phyloP scores from a whole-genome alignment of 2,113 vertebrate species.

The Athene cunicularia region DNA sequence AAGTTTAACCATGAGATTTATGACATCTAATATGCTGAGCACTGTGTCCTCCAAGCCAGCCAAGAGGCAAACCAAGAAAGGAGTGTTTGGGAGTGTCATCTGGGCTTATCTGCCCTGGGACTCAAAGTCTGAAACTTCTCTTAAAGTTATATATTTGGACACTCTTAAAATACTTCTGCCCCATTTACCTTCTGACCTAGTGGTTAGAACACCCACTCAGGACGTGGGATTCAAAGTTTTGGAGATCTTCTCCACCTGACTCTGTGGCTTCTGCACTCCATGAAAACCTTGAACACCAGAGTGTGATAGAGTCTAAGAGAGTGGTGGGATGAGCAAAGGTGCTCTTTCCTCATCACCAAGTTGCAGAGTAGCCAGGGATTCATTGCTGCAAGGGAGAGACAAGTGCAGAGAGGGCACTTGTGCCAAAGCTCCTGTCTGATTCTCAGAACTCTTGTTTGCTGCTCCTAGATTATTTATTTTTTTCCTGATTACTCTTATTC shows the following conservation, averaged over 20 bases:
- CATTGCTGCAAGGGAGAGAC: not conserved
- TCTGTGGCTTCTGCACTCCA: not conserved
- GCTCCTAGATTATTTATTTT: not conserved
- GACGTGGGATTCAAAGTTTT: not conserved
- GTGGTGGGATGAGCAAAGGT: not conserved
- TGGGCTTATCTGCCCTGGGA: not conserved
- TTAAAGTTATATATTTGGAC: not conserved
- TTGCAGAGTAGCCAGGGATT: not conserved
- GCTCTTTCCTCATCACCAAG: not conserved
- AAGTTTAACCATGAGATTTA: not conserved
- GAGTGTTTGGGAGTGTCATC: not conserved
- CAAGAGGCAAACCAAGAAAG: not conserved
- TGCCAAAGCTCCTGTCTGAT: not conserved
- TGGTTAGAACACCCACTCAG: not conserved
- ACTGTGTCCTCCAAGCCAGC: not conserved
- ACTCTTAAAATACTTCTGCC: not conserved
- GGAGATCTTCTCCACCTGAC: not conserved
- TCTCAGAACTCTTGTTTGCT: not conserved
- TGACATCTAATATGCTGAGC: not conserved
- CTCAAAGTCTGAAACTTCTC: not conserved
- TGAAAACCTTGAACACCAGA: not conserved
- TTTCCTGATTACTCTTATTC: not conserved
- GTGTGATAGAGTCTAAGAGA: not conserved
- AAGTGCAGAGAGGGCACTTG: not conserved
- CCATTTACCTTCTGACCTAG: rapidly evolving